Evolutionary conservation across 2,797 vertebrate genomes (phyloP).

Genomic region (Trachops cirrhosus): DNA sequence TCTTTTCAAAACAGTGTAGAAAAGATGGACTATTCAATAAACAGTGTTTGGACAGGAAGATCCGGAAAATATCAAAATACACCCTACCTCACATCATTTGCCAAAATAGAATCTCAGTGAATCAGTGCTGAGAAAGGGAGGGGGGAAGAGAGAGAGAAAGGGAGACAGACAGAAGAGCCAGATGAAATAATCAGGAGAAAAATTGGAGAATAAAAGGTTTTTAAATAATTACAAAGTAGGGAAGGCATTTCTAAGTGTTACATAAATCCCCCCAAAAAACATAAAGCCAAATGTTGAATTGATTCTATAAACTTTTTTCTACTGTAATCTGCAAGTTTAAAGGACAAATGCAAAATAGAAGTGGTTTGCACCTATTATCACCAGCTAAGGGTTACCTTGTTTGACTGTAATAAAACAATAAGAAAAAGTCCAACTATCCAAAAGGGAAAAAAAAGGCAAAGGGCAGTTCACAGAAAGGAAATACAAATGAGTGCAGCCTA

Average conservation of each 20-base stretch:
- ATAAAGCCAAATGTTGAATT: background rate
- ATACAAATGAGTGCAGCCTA: background rate
- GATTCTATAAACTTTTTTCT: background rate
- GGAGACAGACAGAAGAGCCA: background rate
- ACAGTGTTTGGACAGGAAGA: background rate
- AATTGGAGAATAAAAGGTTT: background rate
- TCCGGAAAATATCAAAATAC: background rate
- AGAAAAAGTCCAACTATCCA: background rate
- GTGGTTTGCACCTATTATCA: background rate
- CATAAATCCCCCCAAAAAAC: background rate
- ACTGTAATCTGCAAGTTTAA: background rate
- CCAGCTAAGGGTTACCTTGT: background rate
- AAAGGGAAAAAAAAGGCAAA: background rate
- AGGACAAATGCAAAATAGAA: background rate
- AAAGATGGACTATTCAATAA: background rate
- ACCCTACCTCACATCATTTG: background rate
- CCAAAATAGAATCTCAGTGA: background rate
- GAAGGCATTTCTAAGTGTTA: background rate
- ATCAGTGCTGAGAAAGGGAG: background rate
- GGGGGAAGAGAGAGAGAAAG: no score
- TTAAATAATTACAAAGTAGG: background rate
- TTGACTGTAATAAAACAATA: background rate
- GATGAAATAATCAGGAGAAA: background rate
- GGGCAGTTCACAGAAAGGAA: background rate
- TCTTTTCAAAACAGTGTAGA: background rate